These are phyloP conservation scores for Watsonalla binaria DNA, from an alignment of 2,888 invertebrate genomes.

Conservation along the genomic window DNA sequence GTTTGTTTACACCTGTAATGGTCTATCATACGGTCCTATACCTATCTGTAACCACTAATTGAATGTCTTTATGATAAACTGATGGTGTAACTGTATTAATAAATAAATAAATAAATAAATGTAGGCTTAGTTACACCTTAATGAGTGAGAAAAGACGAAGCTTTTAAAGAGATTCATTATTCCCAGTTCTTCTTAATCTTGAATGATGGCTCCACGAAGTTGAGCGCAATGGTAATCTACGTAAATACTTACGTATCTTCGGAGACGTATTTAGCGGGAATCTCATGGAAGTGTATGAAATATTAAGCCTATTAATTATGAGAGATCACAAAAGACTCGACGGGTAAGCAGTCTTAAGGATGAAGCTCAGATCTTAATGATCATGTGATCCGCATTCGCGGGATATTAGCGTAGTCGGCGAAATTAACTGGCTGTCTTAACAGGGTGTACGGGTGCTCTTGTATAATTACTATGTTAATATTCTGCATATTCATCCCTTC, in stretches of 20 bases:
- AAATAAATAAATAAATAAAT: no score
- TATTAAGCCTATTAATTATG: constrained; percentile 67
- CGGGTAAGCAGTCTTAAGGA: constrained; percentile 46
- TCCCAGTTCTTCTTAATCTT: constrained; percentile 44
- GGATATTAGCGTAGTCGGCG: constrained; percentile 41
- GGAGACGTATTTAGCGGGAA: constrained; percentile 52
- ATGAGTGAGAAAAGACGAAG: constrained; percentile 36
- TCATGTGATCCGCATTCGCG: constrained; percentile 51
- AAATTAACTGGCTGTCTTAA: constrained; percentile 25
- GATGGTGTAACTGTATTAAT: no score
- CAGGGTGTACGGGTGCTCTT: no score
- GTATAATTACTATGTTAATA: not conserved
- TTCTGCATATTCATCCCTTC: no score
- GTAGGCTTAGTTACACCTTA: constrained; percentile 41
- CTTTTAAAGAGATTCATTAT: constrained; percentile 40
- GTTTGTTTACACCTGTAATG: no score
- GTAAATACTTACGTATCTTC: constrained; percentile 36
- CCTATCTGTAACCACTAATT: no score
- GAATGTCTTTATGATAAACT: no score
- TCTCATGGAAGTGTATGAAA: constrained; percentile 59
- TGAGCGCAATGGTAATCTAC: constrained; percentile 41
- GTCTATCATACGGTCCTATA: no score
- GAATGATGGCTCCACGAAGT: constrained; percentile 38
- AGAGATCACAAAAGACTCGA: constrained; percentile 56
- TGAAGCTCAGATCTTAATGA: constrained; percentile 52